Base-by-base conservation (phyloP, 92 coral and sea anemone genomes). In the Virgularia gustaviana region DNA sequence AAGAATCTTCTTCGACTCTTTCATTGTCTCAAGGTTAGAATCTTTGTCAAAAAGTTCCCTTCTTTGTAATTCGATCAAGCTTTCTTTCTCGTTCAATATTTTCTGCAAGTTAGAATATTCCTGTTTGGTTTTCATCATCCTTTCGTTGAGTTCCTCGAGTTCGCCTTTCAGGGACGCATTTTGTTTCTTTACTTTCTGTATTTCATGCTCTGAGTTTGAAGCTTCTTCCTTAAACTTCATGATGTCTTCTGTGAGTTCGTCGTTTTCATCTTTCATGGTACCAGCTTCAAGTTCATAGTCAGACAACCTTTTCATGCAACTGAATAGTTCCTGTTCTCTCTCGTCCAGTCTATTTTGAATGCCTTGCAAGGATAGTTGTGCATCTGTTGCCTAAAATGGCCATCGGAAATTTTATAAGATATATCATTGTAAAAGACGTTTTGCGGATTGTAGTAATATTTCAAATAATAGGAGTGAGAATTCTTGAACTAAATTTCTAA, bases 131-230 rank as follows among this genome's bases (percentile, higher is more conserved):
- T 75, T 73, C 38, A 53, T 75, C 11, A 85, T 75, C 60, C 81
- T 79, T 33, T 76, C 37, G 42, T 78, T 83, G 19, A 86, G 42
- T 1, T 77, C 79, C 49, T 82, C 73, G n/a, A 76, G 53, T 28
- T 92, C 98, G 54, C 80, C 78, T 39, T 66, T 89, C 85, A 18
- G 72, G 22, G 2, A 70, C 15, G 39, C 78, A 36, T 38, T 89
- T 89, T 24, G 88, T 38, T 29, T 89, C 83, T 77, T 75, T 9
- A 43, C 51, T 20, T 83, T 89, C 74, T 89, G 81, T 30, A 85
- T 77, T 44, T 85, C 95, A 36, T 89, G 85, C 51, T 92, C 96
- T 23, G 80, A 71, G 60, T 89, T 87, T 0, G 98, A 89, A 28
- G 78, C 79, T 7, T 92, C 94, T 73, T 78, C 67, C 43, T 84